Evolutionary conservation across 2,888 invertebrate species (phyloP).

Genomic region (Cryptocephalus moraei): DNA sequence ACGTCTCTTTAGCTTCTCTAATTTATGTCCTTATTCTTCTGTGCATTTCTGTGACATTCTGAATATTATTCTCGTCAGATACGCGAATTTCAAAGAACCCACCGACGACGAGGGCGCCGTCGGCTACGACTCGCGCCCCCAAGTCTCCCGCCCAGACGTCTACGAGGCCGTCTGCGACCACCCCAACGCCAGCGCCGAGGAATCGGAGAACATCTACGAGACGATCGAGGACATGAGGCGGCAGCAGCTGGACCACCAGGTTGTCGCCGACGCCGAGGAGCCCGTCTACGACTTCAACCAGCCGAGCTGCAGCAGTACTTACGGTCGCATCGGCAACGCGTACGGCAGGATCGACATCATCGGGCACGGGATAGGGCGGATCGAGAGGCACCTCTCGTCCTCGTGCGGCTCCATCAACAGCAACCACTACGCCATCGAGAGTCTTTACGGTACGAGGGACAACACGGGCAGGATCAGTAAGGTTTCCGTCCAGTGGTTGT

Average conservation of each 20-base stretch:
- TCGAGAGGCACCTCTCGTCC: conserved; percentile 51
- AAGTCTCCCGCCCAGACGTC: conserved; percentile 30
- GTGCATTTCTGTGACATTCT: too few relatives aligned
- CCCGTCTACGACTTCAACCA: conserved; percentile 25
- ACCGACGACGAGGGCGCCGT: conserved; percentile 47
- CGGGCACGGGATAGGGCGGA: conserved; percentile 42
- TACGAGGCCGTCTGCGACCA: conserved; percentile 43
- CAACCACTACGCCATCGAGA: conserved; percentile 39
- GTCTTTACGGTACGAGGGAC: conserved; percentile 32
- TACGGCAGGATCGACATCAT: conserved; percentile 47
- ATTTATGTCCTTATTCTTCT: too few relatives aligned
- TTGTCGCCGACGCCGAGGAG: conserved; percentile 10
- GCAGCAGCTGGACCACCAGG: conserved; percentile 12
- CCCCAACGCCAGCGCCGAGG: conserved; percentile 30
- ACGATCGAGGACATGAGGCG: conserved; percentile 43
- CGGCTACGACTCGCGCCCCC: conserved; percentile 32
- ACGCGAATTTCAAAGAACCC: conserved; percentile 41
- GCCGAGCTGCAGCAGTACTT: conserved; percentile 30
- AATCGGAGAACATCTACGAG: conserved; percentile 43
- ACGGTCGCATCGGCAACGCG: conserved; percentile 38
- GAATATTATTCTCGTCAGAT: neutral
- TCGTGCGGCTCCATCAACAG: conserved; percentile 51
- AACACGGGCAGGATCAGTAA: conserved; percentile 45
- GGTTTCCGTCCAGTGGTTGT: conserved; percentile 53
- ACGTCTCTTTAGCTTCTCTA: too few relatives aligned